phyloP scores from a whole-genome alignment of 2,888 invertebrate genomes.

The Parnassius smintheus region DNA sequence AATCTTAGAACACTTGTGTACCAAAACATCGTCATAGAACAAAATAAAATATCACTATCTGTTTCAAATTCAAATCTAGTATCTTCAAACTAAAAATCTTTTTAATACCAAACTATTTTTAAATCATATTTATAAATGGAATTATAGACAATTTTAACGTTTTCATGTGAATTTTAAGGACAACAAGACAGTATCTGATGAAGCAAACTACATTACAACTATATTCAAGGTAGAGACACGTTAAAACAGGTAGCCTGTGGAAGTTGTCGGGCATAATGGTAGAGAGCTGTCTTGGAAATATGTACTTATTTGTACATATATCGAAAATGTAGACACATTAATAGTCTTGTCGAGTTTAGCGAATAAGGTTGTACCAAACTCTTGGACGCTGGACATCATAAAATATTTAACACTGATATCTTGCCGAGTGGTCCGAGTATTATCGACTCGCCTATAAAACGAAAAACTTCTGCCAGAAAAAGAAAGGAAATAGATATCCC shows the following conservation, averaged over 20 bases:
- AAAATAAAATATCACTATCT: too few species aligned
- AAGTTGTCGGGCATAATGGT: neutral
- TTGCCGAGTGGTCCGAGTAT: conserved; percentile 70
- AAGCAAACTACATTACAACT: neutral
- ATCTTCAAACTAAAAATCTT: too few species aligned
- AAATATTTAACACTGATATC: conserved; percentile 78
- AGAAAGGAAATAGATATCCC: conserved; percentile 50
- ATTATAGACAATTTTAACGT: too few species aligned
- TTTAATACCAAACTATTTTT: too few species aligned
- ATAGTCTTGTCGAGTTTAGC: neutral
- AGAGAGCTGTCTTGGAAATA: conserved; percentile 1
- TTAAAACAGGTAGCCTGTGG: conserved; percentile 48
- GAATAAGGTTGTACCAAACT: conserved; percentile 40
- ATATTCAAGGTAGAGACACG: neutral
- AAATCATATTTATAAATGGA: too few species aligned
- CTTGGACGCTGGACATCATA: conserved; percentile 69
- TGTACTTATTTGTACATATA: too few species aligned
- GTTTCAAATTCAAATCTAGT: too few species aligned
- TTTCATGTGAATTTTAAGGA: neutral
- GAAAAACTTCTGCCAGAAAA: conserved; percentile 63
- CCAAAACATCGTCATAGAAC: too few species aligned
- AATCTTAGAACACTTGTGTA: too few species aligned
- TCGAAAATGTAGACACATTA: neutral
- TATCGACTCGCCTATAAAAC: conserved; percentile 76
- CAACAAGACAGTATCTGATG: too few species aligned